Evolutionary conservation across 1,140 invertebrate genomes (phyloP).

Genomic region (Bicyclus anynana): DNA sequence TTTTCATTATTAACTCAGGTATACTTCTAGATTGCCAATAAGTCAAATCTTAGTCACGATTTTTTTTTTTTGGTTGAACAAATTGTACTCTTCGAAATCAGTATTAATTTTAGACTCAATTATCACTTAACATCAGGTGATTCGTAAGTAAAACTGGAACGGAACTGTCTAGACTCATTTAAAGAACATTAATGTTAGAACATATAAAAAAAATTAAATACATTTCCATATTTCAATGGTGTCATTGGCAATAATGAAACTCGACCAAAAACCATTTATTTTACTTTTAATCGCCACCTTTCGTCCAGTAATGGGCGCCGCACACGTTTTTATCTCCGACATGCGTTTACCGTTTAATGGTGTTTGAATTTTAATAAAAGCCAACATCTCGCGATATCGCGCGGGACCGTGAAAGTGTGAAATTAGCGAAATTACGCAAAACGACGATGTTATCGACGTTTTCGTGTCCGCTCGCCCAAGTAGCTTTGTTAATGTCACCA

Average conservation of each 20-base stretch:
- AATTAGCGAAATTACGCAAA: slow-evolving; percentile 40
- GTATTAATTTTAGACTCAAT: too few relatives aligned
- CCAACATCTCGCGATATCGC: slow-evolving; percentile 11
- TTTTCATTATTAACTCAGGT: too few relatives aligned
- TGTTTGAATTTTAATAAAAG: slow-evolving; percentile 24
- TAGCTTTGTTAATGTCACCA: not conserved
- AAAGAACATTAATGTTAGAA: too few relatives aligned
- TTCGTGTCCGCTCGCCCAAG: slow-evolving; percentile 17
- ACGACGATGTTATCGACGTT: slow-evolving; percentile 28
- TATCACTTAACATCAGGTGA: too few relatives aligned
- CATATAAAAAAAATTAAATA: too few relatives aligned
- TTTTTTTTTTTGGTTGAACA: too few relatives aligned
- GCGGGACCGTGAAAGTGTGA: slow-evolving; percentile 24
- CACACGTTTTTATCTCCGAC: slow-evolving; percentile 13
- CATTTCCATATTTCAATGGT: slow-evolving; percentile 6
- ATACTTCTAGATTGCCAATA: too few relatives aligned
- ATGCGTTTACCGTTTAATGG: slow-evolving; percentile 26
- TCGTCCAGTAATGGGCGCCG: not conserved
- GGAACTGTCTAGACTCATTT: too few relatives aligned
- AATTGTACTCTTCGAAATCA: too few relatives aligned
- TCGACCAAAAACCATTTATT: not conserved
- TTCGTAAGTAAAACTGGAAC: too few relatives aligned
- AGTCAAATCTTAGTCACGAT: too few relatives aligned
- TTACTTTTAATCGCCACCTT: not conserved
- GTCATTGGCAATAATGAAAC: not conserved